Conservation (phyloP, 1,140 invertebrate genomes). For the Harlomillsia oculata region DNA sequence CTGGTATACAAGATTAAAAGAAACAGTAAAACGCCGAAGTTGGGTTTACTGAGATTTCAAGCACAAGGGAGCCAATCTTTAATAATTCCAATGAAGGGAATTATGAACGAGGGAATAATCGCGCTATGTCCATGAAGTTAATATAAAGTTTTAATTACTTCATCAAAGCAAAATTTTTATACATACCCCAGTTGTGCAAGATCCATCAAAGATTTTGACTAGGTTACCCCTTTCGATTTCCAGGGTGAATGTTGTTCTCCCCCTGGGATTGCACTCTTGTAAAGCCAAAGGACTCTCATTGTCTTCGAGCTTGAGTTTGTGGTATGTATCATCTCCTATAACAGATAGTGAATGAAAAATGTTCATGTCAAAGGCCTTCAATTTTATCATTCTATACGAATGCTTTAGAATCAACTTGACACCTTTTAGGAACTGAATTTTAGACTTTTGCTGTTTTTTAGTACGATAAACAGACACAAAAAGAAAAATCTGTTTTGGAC, state of each 20-base stretch:
- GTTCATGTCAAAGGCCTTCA: background rate
- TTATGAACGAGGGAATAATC: too few species aligned
- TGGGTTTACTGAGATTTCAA: too few species aligned
- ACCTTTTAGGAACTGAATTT: background rate
- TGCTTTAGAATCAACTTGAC: background rate
- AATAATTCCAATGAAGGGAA: too few species aligned
- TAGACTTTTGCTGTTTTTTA: background rate
- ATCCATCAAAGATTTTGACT: conserved; percentile 81
- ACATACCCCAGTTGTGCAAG: conserved; percentile 69
- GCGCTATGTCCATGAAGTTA: too few species aligned
- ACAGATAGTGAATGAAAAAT: background rate
- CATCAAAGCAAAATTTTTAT: conserved; percentile 2
- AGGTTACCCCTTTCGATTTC: conserved; percentile 69
- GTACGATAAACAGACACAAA: background rate
- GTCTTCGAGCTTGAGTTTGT: conserved; percentile 57
- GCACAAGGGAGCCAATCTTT: too few species aligned
- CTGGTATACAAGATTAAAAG: background rate
- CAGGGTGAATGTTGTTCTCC: conserved; percentile 74
- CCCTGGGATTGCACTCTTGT: conserved; percentile 80
- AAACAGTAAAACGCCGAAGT: background rate
- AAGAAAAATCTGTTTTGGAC: background rate
- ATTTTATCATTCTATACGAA: background rate
- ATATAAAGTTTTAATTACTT: too few species aligned
- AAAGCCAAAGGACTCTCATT: conserved; percentile 75
- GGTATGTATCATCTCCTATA: conserved; percentile 14